Evolutionary conservation across 2,113 vertebrate species (phyloP), one percentile per base, ranked within the genome.

Genomic region (Vanacampus margaritifer): DNA sequence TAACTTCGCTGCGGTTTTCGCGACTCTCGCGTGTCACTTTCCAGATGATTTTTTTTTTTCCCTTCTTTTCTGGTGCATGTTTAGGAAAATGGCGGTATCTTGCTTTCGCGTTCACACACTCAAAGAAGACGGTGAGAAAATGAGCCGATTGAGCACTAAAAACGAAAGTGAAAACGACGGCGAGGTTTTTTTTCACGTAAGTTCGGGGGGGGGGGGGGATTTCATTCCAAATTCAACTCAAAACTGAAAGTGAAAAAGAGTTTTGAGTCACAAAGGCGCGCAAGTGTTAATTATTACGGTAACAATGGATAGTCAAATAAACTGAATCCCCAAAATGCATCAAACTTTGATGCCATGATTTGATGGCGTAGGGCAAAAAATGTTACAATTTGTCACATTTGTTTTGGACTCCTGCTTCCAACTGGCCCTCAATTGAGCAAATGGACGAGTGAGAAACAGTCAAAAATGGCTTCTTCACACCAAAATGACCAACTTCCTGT

Each of bases 151-250:
- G 84, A 81, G 87, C 67, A 73, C 50, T 53, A 66, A 81, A 80
- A 82, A 63, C 1, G 67, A 86, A 85, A 90, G 92, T 87, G 93
- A 94, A 88, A 93, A 89, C 6, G 90, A 84, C 68, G 86, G 84
- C 79, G 87, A 88, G 84, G 78, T 84, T 92, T n/a, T n/a, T n/a
- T n/a, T n/a, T 93, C 90, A 93, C 91, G 94, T 87, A 93, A 95
- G 90, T 87, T 93, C 88, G 10, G 86, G 88, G 89, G 89, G 87
- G 77, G 88, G 10, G 86, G 88, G 89, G 89, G 87, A 78, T 86
- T 90, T 89, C 90, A 92, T 94, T 88, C 89, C 91, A 91, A 92
- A 90, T 81, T 87, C 78, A 84, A 91, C 90, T 94, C 92, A 89
- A 94, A 84, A 94, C 92, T 89, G 79, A 71, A 78, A 84, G 69